These are phyloP conservation scores for Xylocopa sonorina DNA, from an alignment of 1,140 invertebrate species.

Conservation along the genomic window DNA sequence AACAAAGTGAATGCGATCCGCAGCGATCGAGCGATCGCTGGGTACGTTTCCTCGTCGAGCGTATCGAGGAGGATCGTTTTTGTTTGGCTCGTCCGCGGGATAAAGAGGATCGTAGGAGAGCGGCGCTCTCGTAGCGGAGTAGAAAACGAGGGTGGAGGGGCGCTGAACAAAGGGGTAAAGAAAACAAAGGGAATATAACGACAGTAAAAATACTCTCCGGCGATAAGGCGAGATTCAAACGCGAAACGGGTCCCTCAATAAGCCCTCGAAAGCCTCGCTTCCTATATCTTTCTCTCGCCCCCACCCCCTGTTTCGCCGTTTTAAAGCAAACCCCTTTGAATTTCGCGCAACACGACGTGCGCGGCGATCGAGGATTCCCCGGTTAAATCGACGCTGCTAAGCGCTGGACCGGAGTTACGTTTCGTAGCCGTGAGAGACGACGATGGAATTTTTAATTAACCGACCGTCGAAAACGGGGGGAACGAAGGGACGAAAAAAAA, in stretches of 20 bases:
- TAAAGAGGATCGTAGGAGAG: constrained; percentile 1
- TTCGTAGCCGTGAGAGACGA: not conserved
- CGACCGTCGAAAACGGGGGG: not conserved
- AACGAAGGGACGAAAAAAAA: not conserved
- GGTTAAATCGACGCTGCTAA: not conserved
- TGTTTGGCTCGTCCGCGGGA: not conserved
- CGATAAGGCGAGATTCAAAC: constrained; percentile 37
- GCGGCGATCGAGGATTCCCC: not conserved
- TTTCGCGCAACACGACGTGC: not conserved
- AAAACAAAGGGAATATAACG: constrained; percentile 57
- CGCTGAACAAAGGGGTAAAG: constrained; percentile 41
- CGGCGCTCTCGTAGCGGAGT: not conserved
- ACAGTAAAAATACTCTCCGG: constrained; percentile 41
- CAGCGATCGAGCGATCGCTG: no score
- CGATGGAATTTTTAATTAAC: constrained; percentile 23
- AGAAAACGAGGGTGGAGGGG: constrained; percentile 44
- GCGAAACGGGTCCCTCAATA: constrained; percentile 1
- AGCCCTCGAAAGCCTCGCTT: not conserved
- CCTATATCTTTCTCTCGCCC: not conserved
- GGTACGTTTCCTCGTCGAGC: no score
- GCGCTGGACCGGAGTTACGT: not conserved
- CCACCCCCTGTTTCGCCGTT: not conserved
- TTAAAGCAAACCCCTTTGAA: constrained; percentile 8
- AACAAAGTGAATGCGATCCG: no score
- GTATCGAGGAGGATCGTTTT: not conserved